Evolutionary conservation across 1,140 invertebrate species (phyloP).

Genomic region (Capitella teleta): DNA sequence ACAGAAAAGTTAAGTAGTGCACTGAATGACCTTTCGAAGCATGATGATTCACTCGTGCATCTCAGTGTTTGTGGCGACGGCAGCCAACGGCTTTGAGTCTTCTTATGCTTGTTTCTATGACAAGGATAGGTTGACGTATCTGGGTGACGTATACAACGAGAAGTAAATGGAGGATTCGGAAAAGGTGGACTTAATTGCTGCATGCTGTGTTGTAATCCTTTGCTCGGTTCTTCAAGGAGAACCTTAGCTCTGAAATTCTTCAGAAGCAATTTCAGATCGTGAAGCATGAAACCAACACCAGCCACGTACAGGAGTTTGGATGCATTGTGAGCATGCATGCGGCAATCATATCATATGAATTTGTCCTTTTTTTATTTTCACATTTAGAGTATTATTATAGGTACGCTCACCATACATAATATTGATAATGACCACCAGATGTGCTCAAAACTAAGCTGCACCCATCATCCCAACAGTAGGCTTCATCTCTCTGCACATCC

Average conservation of each 20-base stretch:
- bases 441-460: too few relatives aligned
- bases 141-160: conserved; percentile 54
- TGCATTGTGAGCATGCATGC: conserved; percentile 41
- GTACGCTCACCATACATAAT: too few relatives aligned
- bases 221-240: conserved; percentile 38
- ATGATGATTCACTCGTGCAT: too few relatives aligned
- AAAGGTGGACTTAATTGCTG: conserved; percentile 42
- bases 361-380: too few relatives aligned
- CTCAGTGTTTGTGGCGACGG: conserved; percentile 55
- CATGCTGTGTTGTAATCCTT: too few relatives aligned
- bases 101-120: conserved; percentile 54
- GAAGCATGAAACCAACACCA: conserved; percentile 49
- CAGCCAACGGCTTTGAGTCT: conserved; percentile 50
- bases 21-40: too few relatives aligned
- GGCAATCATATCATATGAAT: too few relatives aligned
- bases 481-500: too few relatives aligned
- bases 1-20: too few relatives aligned
- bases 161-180: conserved; percentile 59
- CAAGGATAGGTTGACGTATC: conserved; percentile 42
- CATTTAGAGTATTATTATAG: too few relatives aligned
- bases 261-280: conserved; percentile 50
- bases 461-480: too few relatives aligned
- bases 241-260: conserved; percentile 47
- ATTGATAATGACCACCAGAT: too few relatives aligned
- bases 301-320: conserved; percentile 52